These are phyloP conservation scores for Alentia gelatinosa DNA, from an alignment of 2,888 invertebrate species.

Conservation along the genomic window DNA sequence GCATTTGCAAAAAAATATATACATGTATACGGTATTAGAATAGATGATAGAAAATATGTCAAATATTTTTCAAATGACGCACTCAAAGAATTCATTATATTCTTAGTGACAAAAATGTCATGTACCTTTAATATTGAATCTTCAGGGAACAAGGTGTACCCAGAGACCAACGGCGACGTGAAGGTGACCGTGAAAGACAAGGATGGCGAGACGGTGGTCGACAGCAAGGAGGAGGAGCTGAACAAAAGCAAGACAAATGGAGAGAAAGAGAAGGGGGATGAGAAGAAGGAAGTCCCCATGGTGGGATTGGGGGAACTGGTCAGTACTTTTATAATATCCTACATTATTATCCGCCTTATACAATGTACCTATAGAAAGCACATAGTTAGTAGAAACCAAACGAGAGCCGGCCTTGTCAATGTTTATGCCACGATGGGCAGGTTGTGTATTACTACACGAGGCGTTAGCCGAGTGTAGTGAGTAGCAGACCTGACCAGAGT, in stretches of 20 bases:
- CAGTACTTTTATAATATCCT: too few species aligned
- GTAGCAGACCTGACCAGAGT: not conserved
- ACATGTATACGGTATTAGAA: too few species aligned
- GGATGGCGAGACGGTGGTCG: not conserved
- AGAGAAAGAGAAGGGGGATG: not conserved
- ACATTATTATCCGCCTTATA: not conserved
- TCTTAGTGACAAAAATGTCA: too few species aligned
- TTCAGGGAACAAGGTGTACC: too few species aligned
- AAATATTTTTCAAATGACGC: too few species aligned
- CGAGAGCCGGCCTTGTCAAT: not conserved
- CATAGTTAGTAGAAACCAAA: not conserved
- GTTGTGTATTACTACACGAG: not conserved
- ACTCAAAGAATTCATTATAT: too few species aligned
- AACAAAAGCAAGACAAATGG: not conserved
- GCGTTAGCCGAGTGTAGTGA: not conserved
- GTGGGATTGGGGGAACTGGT: constrained; percentile 43
- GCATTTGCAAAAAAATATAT: too few species aligned
- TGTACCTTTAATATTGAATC: too few species aligned
- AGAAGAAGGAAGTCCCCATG: constrained; percentile 29
- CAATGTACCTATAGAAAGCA: not conserved
- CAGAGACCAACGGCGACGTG: too few species aligned
- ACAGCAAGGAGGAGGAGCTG: not conserved
- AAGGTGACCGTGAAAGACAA: not conserved
- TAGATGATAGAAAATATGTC: too few species aligned
- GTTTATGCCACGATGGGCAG: not conserved